Percentiles rank a stretch among this genome's conserved stretches.
phyloP scores from a whole-genome alignment of 2,113 vertebrate species.

The Anser cygnoides region DNA sequence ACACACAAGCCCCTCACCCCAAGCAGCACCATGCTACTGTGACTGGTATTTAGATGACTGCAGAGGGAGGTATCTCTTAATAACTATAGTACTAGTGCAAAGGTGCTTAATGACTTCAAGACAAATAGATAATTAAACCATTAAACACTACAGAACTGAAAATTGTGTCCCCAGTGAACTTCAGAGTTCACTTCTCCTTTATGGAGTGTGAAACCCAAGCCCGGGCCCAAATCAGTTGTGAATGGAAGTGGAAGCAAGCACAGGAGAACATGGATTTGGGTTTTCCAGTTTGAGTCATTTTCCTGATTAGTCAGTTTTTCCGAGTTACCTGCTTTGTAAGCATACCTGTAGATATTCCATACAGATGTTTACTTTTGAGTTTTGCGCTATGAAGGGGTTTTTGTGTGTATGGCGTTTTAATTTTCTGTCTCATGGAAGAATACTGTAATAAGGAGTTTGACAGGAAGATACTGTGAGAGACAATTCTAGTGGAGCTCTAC shows the following conservation, averaged over 20 bases:
- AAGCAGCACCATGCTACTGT: background rate
- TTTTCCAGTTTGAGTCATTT: background rate
- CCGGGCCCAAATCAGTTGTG: background rate
- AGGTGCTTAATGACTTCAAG: slow-evolving; percentile 44
- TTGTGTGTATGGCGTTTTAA: background rate
- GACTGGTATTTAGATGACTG: background rate
- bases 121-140: slow-evolving; percentile 52
- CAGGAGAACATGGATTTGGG: background rate
- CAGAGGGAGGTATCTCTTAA: slow-evolving; percentile 2
- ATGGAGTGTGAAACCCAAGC: slow-evolving; percentile 29
- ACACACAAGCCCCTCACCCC: slow-evolving; percentile 2
- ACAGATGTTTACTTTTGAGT: background rate
- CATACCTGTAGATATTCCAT: background rate
- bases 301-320: background rate
- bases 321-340: background rate
- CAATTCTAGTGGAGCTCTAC: background rate
- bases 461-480: background rate
- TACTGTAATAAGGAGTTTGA: background rate
- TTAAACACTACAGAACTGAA: slow-evolving; percentile 8
- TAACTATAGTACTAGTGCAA: background rate
- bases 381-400: background rate
- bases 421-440: background rate
- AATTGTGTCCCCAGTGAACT: background rate
- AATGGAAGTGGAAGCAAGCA: background rate
- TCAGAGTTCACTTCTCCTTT: slow-evolving; percentile 12